phyloP scores from a whole-genome alignment of 35 echinoderm and acorn worm genomes.

The Apostichopus parvimensis region DNA sequence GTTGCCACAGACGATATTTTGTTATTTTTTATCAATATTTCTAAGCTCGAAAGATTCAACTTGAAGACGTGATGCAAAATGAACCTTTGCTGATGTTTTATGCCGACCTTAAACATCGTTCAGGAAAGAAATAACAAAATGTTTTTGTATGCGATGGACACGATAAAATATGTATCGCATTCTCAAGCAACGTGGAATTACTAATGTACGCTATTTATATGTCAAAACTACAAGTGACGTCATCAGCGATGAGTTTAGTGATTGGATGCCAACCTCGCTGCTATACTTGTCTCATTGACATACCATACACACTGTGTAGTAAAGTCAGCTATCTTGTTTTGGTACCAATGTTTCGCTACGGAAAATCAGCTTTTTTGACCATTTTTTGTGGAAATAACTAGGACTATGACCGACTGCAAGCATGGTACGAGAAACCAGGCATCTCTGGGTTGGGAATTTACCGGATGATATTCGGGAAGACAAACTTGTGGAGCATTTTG shows the following conservation, averaged over 20 bases:
- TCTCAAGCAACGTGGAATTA: constrained; percentile 48
- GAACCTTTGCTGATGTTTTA: too few relatives aligned
- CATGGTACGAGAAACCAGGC: constrained; percentile 99
- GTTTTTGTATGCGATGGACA: neutral
- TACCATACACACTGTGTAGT: constrained; percentile 55
- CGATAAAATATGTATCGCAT: neutral
- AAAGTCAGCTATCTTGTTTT: constrained; percentile 55
- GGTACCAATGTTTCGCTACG: constrained; percentile 51
- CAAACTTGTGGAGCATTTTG: constrained; percentile 97
- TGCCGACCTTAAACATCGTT: too few relatives aligned
- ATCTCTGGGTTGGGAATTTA: constrained; percentile 99
- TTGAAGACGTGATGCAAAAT: too few relatives aligned
- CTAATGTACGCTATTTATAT: constrained; percentile 54
- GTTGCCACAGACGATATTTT: too few relatives aligned
- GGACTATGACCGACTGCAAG: constrained; percentile 97
- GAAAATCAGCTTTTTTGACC: constrained; percentile 55
- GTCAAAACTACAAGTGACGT: constrained; percentile 50
- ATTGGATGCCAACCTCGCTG: constrained; percentile 38
- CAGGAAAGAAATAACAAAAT: too few relatives aligned
- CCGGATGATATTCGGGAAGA: constrained; percentile 99
- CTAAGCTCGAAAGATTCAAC: too few relatives aligned
- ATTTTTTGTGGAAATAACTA: constrained; percentile 62
- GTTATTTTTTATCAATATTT: too few relatives aligned
- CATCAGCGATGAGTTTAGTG: constrained; percentile 8
- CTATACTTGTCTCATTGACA: constrained; percentile 40